These are phyloP conservation scores for Nesidiocoris tenuis DNA, from an alignment of 2,888 invertebrate species.

Conservation along the genomic window DNA sequence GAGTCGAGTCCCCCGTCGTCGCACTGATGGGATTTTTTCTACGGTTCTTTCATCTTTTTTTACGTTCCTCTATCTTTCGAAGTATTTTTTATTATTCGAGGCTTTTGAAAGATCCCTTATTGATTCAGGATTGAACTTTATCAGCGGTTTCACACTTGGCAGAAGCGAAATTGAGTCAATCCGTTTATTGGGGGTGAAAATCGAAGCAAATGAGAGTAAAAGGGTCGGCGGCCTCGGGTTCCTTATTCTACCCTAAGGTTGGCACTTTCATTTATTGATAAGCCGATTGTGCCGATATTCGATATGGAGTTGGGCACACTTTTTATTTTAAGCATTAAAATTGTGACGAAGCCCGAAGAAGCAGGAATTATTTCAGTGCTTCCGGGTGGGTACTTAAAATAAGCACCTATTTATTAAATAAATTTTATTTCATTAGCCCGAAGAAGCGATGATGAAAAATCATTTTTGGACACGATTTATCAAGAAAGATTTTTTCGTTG, in stretches of 20 bases:
- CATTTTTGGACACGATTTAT: no score
- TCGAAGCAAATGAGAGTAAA: background rate
- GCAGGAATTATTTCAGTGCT: no score
- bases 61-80: conserved; percentile 4
- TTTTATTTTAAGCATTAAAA: no score
- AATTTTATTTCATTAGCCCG: no score
- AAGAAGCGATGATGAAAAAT: no score
- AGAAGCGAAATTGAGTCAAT: background rate
- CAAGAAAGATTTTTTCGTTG: no score
- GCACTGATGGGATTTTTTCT: conserved; percentile 19
- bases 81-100: conserved; percentile 12
- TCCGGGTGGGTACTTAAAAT: no score
- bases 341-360: no score
- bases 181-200: conserved; percentile 8
- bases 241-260: background rate
- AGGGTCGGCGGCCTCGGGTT: background rate
- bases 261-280: background rate
- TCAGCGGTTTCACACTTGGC: conserved; percentile 42
- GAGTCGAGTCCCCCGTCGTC: conserved; percentile 22
- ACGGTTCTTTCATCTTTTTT: conserved; percentile 13
- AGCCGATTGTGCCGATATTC: background rate
- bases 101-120: conserved; percentile 25
- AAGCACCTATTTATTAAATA: no score
- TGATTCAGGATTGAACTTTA: conserved; percentile 41
- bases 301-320: no score